These are phyloP conservation scores for Epinotia demarniana DNA, from an alignment of 2,888 invertebrate species.

Conservation along the genomic window DNA sequence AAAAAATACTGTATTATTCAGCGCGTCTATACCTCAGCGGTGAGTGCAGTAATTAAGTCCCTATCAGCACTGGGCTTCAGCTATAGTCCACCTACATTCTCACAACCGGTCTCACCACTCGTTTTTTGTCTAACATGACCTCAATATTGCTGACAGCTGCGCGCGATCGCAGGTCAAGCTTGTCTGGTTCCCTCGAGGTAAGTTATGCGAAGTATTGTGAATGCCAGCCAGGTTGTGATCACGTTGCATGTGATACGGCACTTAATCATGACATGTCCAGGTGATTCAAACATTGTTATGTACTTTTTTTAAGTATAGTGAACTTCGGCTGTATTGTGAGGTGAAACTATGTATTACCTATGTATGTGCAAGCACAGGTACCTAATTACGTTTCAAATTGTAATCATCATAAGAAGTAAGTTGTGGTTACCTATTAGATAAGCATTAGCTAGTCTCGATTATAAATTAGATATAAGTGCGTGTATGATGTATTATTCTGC, in stretches of 20 bases:
- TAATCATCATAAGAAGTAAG: too few species aligned
- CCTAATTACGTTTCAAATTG: too few species aligned
- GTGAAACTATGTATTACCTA: neutral
- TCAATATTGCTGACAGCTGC: neutral
- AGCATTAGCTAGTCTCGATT: too few species aligned
- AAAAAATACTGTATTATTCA: constrained; percentile 4
- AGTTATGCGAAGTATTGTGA: neutral
- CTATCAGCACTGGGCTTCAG: neutral
- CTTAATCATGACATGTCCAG: neutral
- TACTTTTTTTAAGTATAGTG: neutral
- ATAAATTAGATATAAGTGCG: too few species aligned
- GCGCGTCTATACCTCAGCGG: neutral
- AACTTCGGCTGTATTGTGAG: neutral
- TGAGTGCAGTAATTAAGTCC: constrained; percentile 4
- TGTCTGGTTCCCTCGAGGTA: neutral
- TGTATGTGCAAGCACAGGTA: too few species aligned
- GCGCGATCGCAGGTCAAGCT: neutral
- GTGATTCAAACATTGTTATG: neutral
- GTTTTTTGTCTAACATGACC: neutral
- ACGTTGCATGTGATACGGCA: constrained; percentile 15
- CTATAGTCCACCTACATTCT: neutral
- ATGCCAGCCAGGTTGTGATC: neutral
- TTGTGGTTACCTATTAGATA: too few species aligned
- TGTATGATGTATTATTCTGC: too few species aligned
- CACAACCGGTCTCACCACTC: neutral